phyloP scores from a whole-genome alignment of 1,140 invertebrate species.

The Watersipora subatra region DNA sequence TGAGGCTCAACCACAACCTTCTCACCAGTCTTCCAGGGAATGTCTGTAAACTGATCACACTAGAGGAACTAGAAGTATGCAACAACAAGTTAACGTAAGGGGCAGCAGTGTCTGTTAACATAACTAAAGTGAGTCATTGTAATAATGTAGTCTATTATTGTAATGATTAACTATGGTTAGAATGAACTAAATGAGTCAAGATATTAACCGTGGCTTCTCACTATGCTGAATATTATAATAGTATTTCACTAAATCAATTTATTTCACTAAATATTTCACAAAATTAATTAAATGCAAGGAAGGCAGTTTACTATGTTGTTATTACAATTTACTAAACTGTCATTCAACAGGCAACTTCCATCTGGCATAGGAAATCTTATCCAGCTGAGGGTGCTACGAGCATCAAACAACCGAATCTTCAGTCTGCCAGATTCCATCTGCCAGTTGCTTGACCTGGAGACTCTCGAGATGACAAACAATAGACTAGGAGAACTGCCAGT shows the following conservation, averaged over 20 bases:
- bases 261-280: too few relatives aligned
- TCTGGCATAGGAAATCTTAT: conserved; percentile 22
- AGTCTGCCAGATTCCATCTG: conserved; percentile 29
- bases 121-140: too few relatives aligned
- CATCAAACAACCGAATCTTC: conserved; percentile 26
- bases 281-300: too few relatives aligned
- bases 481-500: conserved; percentile 25
- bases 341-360: conserved; percentile 18
- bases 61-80: neutral
- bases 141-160: too few relatives aligned
- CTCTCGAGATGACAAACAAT: conserved; percentile 33
- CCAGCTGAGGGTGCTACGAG: conserved; percentile 19
- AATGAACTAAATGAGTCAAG: too few relatives aligned
- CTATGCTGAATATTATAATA: too few relatives aligned
- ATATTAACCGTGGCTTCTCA: too few relatives aligned
- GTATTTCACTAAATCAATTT: too few relatives aligned
- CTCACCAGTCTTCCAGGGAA: neutral
- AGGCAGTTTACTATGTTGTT: too few relatives aligned
- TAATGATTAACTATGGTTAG: too few relatives aligned
- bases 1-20: conserved; percentile 1
- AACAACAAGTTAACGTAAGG: neutral
- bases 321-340: too few relatives aligned
- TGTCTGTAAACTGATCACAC: neutral
- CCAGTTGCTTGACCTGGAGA: conserved; percentile 25
- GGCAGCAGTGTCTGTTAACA: too few relatives aligned